Evolutionary conservation across 1,140 invertebrate genomes (phyloP).

Genomic region (Diploscapter pachys): DNA sequence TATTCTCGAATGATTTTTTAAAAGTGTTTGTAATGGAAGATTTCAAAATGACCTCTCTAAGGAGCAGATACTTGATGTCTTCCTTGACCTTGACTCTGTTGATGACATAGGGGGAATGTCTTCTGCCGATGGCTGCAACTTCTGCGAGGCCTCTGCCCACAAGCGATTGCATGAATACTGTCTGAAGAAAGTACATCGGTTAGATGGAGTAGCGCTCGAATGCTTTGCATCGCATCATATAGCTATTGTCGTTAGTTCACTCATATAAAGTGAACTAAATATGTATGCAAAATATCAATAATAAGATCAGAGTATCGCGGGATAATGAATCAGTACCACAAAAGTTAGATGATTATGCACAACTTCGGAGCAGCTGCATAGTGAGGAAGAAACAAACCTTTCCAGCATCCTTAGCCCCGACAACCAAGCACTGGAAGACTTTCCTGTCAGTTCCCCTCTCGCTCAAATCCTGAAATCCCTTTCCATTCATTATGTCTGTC

Average conservation of each 20-base stretch:
- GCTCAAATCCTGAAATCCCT: constrained; percentile 69
- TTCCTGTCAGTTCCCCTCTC: constrained; percentile 91
- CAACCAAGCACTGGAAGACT: constrained; percentile 94
- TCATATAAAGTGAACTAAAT: no score
- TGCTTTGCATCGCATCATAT: no score
- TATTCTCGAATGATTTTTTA: no score
- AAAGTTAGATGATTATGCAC: neutral
- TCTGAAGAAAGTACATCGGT: neutral
- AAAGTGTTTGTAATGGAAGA: no score
- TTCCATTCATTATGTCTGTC: no score
- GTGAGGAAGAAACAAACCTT: constrained; percentile 73
- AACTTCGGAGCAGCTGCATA: neutral
- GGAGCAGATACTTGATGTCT: constrained; percentile 46
- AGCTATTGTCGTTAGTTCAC: no score
- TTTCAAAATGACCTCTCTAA: constrained; percentile 17
- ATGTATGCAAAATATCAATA: no score
- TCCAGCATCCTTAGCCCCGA: constrained; percentile 84
- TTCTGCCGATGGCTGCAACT: constrained; percentile 34
- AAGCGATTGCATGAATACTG: constrained; percentile 36
- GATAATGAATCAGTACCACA: no score
- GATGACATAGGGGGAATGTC: constrained; percentile 48
- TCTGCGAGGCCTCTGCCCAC: constrained; percentile 27
- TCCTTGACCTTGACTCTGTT: constrained; percentile 50
- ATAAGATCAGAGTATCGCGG: no score
- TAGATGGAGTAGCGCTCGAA: no score